Evolutionary conservation across 2,113 vertebrate genomes (phyloP).

Genomic region (Ia io): DNA sequence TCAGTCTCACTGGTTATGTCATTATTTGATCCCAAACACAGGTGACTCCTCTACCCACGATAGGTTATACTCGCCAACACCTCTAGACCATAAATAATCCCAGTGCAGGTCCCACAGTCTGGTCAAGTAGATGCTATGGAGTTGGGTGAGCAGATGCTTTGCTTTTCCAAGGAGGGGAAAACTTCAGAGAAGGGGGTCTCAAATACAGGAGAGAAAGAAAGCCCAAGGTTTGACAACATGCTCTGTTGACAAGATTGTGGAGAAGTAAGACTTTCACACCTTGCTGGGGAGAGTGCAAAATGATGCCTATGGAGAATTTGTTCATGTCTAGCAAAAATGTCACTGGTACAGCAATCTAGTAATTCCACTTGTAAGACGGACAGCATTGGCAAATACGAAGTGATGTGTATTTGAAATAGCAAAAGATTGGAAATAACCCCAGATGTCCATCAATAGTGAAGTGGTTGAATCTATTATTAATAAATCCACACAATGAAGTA

Average conservation of each 20-base stretch:
- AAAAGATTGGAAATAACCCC: neutral
- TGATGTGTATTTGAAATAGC: neutral
- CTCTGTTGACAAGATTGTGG: neutral
- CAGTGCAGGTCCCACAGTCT: neutral
- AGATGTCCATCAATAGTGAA: neutral
- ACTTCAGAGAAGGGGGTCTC: neutral
- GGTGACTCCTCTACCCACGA: neutral
- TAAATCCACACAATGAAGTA: neutral
- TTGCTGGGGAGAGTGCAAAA: neutral
- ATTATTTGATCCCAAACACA: no score
- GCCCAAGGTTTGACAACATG: neutral
- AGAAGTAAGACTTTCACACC: neutral
- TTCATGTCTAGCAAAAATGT: neutral
- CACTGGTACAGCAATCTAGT: neutral
- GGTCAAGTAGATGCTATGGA: fast-evolving
- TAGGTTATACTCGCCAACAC: neutral
- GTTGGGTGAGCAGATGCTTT: neutral
- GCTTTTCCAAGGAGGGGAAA: neutral
- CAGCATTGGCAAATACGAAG: neutral
- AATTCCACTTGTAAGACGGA: neutral
- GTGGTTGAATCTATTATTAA: neutral
- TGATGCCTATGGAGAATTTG: neutral
- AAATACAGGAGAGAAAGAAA: neutral
- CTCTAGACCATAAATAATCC: neutral
- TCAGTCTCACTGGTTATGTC: no score